A percentile compares a stretch with the other conserved stretches of the same genome.
These are phyloP conservation scores for Hyposoter didymator DNA, from an alignment of 2,888 invertebrate species.

Conservation along the genomic window DNA sequence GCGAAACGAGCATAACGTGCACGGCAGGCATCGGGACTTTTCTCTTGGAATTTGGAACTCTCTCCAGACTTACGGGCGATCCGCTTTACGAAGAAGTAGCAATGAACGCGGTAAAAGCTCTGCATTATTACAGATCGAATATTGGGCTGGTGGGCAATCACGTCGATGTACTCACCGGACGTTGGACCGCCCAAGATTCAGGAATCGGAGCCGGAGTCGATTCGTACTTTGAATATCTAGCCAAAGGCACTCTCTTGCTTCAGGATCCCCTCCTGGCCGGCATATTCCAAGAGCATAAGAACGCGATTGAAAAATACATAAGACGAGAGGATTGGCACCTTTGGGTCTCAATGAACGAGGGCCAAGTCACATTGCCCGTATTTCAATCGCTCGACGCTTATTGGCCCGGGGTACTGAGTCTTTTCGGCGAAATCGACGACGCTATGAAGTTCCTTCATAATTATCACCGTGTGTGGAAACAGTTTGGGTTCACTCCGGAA, in stretches of 20 bases:
- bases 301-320: slow-evolving; percentile 93
- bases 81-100: slow-evolving; percentile 98
- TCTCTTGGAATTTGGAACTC: slow-evolving; percentile 97
- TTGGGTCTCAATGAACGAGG: slow-evolving; percentile 99
- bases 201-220: slow-evolving; percentile 98
- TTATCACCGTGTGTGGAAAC: slow-evolving; percentile 98
- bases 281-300: slow-evolving; percentile 93
- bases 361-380: slow-evolving; percentile 97
- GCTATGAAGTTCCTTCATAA: slow-evolving; percentile 97
- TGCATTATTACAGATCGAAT: slow-evolving; percentile 94
- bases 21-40: slow-evolving; percentile 99
- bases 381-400: slow-evolving; percentile 99
- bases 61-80: slow-evolving; percentile 97
- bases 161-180: slow-evolving; percentile 96
- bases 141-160: slow-evolving; percentile 98
- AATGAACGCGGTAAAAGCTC: slow-evolving; percentile 94
- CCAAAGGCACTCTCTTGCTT: slow-evolving; percentile 96
- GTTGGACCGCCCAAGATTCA: slow-evolving; percentile 99
- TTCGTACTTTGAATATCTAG: slow-evolving; percentile 99
- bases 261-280: slow-evolving; percentile 96
- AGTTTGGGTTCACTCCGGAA: slow-evolving; percentile 99
- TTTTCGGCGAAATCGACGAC: slow-evolving; percentile 94
- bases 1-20: slow-evolving; percentile 98
- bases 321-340: slow-evolving; percentile 99
- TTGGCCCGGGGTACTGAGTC: slow-evolving; percentile 97